Percentiles rank a stretch among this genome's conserved stretches.
These are phyloP conservation scores for Melospiza georgiana DNA, from an alignment of 2,113 vertebrate genomes.

Conservation along the genomic window DNA sequence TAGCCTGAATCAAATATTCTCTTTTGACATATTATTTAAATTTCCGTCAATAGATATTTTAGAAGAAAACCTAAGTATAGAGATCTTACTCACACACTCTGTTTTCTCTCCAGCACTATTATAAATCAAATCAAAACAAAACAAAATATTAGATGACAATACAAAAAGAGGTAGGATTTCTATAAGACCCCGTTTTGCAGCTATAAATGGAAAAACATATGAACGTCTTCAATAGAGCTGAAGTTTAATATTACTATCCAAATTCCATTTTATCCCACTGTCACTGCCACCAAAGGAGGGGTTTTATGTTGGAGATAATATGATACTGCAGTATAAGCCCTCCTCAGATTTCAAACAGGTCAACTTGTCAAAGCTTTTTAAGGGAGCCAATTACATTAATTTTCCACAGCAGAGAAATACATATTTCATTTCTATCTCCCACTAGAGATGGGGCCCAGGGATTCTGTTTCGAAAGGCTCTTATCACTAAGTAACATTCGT, in stretches of 20 bases:
- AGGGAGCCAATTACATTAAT: constrained; percentile 89
- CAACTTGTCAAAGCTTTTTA: constrained; percentile 87
- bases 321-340: constrained; percentile 72
- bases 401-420: constrained; percentile 89
- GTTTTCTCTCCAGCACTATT: not conserved
- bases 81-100: not conserved
- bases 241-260: constrained; percentile 71
- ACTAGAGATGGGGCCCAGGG: constrained; percentile 88
- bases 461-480: constrained; percentile 88
- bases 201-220: constrained; percentile 57
- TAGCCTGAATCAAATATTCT: constrained; percentile 28
- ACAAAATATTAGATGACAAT: not conserved
- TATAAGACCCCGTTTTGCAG: constrained; percentile 32
- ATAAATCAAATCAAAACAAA: constrained; percentile 39
- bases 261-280: constrained; percentile 75
- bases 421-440: constrained; percentile 92
- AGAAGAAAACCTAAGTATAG: not conserved
- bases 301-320: constrained; percentile 73
- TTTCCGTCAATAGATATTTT: not conserved
- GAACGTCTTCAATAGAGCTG: constrained; percentile 43
- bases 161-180: constrained; percentile 39
- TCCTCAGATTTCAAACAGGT: constrained; percentile 84
- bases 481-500: constrained; percentile 96
- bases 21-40: not conserved
- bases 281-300: constrained; percentile 47